Conservation (phyloP, 2,888 invertebrate genomes). For the Sesia bembeciformis region DNA sequence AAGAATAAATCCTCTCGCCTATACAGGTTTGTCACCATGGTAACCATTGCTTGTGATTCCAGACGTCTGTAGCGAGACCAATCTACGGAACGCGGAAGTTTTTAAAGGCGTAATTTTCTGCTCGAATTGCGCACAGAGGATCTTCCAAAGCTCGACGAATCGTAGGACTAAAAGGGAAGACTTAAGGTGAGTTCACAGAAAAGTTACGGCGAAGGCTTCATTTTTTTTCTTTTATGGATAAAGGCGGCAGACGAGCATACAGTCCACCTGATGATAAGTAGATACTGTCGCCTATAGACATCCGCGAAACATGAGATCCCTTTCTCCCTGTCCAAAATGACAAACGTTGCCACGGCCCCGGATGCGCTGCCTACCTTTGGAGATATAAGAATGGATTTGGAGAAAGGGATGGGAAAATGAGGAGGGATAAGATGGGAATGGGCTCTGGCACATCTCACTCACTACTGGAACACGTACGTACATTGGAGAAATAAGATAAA, state of each 20-base stretch:
- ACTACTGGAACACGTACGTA: too few species aligned
- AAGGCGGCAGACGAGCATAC: neutral
- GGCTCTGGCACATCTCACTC: too few species aligned
- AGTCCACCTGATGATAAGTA: too few species aligned
- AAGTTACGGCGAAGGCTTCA: neutral
- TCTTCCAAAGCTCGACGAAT: conserved; percentile 45
- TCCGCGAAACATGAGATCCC: too few species aligned
- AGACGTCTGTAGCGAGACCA: conserved; percentile 55
- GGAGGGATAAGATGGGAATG: too few species aligned
- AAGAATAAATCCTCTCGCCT: neutral
- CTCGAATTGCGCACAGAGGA: conserved; percentile 41
- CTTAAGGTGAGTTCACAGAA: neutral
- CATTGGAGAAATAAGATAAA: too few species aligned
- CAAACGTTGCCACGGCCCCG: too few species aligned
- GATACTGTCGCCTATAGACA: too few species aligned
- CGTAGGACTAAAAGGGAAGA: conserved; percentile 20
- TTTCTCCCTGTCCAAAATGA: too few species aligned
- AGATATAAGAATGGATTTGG: too few species aligned
- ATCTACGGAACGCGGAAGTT: conserved; percentile 41
- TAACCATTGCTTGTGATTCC: conserved; percentile 1
- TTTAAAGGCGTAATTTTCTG: conserved; percentile 60
- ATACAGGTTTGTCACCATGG: neutral
- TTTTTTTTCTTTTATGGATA: neutral
- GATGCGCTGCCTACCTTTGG: too few species aligned
- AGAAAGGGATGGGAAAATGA: too few species aligned